A percentile compares a stretch with the other conserved stretches of the same genome.
Evolutionary conservation across 2,797 vertebrate species (phyloP).

Genomic region (Antennarius maculatus): DNA sequence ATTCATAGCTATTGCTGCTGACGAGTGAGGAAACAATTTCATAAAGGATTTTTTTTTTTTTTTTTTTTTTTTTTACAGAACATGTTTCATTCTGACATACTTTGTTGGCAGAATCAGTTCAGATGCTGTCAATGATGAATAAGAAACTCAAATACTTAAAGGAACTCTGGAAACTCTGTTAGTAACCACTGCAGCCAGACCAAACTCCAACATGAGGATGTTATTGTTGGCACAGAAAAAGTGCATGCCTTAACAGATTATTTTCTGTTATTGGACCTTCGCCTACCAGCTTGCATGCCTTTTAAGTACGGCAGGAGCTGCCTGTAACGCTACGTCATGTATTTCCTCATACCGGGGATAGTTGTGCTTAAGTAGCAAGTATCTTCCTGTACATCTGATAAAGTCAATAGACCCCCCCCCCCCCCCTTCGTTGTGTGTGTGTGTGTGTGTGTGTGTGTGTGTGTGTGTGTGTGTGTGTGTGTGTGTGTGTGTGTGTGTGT

Average conservation of each 20-base stretch:
- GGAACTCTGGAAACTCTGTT: slow-evolving; percentile 48
- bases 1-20: slow-evolving; percentile 51
- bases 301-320: slow-evolving; percentile 38
- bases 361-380: slow-evolving; percentile 46
- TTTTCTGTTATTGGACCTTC: slow-evolving; percentile 43
- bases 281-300: slow-evolving; percentile 45
- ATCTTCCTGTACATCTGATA: slow-evolving; percentile 50
- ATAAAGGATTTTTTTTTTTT: slow-evolving; percentile 3
- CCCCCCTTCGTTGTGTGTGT: too few relatives aligned
- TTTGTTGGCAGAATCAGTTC: slow-evolving; percentile 44
- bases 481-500: too few relatives aligned
- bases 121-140: slow-evolving; percentile 40
- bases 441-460: too few relatives aligned
- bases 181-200: slow-evolving; percentile 33
- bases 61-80: slow-evolving; percentile 23
- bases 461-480: too few relatives aligned
- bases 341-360: slow-evolving; percentile 50
- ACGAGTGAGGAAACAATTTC: slow-evolving; percentile 36
- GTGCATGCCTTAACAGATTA: slow-evolving; percentile 59
- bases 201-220: slow-evolving; percentile 54
- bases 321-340: slow-evolving; percentile 57
- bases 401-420: slow-evolving; percentile 47
- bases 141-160: slow-evolving; percentile 44
- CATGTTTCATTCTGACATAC: slow-evolving; percentile 30
- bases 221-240: slow-evolving; percentile 72